Base-by-base conservation (phyloP, 2,888 invertebrate genomes). In the Plagodis dolabraria region DNA sequence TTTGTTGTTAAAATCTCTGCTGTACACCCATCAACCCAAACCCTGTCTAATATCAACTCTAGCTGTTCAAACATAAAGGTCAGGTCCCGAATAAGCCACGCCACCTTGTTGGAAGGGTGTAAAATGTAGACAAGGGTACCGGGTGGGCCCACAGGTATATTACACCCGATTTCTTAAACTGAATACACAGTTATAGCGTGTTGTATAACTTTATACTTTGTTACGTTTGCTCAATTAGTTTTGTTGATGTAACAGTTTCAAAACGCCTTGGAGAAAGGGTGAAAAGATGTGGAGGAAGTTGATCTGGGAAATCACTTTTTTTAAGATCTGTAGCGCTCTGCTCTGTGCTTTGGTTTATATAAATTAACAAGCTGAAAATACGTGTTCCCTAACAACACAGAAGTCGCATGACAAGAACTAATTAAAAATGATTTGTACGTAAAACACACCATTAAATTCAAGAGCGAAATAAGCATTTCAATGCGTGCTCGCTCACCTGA, bases 1-100 rank as follows among this genome's bases (percentile, higher is more conserved):
- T 69, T 65, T 57, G 64, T 56, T 65, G 69, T 65, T 69, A 65
- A 69, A 67, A 67, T 69, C 69, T 65, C 62, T 46, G 67, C 58
- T 58, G 56, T 65, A 46, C 46, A 62, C 60, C 55, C 55, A 55
- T 60, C 47, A 56, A 34, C 55, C n/a, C 38, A 47, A 53, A 49
- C 45, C 51, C 35, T 11, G 7, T 5, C 2, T 9, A 64, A 56
- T 52, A 52, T 62, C 38, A 43, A 63, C 64, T 53, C 33, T 68
- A 63, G 44, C 35, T 38, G 51, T 9, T 38, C 11, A 55, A 22
- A 6, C 35, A 47, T 61, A 63, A 11, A 46, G 64, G 4, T 11
- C 22, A 7, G 10, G 5, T 22, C 9, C 7, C 8, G 5, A 11
- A 33, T 2, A 57, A 4, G 42, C 42, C 10, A 6, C 8, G n/a